Base-by-base conservation (phyloP, 2,797 vertebrate species). In the Fringilla coelebs region DNA sequence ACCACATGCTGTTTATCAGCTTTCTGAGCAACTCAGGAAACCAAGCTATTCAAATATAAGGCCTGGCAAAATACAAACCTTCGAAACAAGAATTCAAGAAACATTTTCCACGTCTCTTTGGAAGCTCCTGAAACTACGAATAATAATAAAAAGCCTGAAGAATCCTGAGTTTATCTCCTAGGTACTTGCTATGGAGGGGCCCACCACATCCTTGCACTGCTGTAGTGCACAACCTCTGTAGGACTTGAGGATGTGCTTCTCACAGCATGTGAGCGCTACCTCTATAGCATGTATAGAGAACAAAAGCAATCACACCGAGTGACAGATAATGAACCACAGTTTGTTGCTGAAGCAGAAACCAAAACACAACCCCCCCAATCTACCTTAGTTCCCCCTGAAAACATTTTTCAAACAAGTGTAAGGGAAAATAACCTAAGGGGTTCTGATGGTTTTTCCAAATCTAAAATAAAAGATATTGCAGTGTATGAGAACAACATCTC, bases 221-320 rank as follows among this genome's bases (percentile, higher is more conserved):
- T 16, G 24, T 6, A 38, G 22, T 7, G 46, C 6, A 51, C 7
- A 32, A 29, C 17, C 49, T 18, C 41, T 19, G 14, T 2, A 73
- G 60, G 70, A 78, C 29, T 52, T 3, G 2, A 54, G 49, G 31
- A 66, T 17, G 71, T 17, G n/a, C 24, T 77, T 72, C 43, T 68
- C 72, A 71, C 31, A 61, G 24, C 7, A 10, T 0, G 2, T 12
- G 24, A 58, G 51, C 1, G 0, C 19, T 38, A 55, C 46, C 17
- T 31, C 40, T 40, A 9, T 0, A 41, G 36, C 36, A 43, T 11
- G 40, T 19, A 38, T 3, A 77, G 14, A 43, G 38, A 82, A 52
- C 3, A 78, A 67, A 61, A 43, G 29, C 38, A 79, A 61, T 3
- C 8, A 68, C 38, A 72, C 3, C 10, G 38, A 83, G 20, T 5